Conservation (phyloP, 2,797 vertebrate species). For the Epinephelus malabaricus region DNA sequence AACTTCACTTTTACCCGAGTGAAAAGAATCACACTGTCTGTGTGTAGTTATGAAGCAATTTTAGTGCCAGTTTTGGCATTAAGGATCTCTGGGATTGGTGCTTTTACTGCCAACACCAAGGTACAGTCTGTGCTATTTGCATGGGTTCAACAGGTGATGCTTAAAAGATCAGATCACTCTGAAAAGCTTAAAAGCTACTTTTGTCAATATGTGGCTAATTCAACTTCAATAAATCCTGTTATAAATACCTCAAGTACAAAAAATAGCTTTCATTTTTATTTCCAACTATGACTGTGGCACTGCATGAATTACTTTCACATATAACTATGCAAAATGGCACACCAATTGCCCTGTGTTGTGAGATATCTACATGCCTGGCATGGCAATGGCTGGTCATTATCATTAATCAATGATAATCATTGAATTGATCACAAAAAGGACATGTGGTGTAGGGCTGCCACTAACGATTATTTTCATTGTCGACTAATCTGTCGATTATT, state of each 20-base stretch:
- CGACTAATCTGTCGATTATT: too few relatives aligned
- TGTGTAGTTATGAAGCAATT: constrained; percentile 38
- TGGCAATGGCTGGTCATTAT: background rate
- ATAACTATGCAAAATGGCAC: background rate
- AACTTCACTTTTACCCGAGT: constrained; percentile 42
- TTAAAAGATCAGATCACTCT: constrained; percentile 28
- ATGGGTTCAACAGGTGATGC: constrained; percentile 36
- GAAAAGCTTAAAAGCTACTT: constrained; percentile 13
- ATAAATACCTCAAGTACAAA: constrained; percentile 2
- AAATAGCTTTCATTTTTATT: background rate
- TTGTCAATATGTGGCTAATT: constrained; percentile 28
- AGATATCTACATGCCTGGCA: background rate
- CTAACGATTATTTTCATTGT: too few relatives aligned
- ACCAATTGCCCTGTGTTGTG: too few relatives aligned
- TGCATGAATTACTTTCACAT: too few relatives aligned
- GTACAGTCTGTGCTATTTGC: constrained; percentile 23
- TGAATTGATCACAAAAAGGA: background rate
- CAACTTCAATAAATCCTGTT: constrained; percentile 18
- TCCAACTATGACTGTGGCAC: background rate
- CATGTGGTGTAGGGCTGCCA: background rate
- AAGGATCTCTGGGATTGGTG: constrained; percentile 54
- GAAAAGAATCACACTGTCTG: constrained; percentile 30
- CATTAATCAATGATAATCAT: background rate
- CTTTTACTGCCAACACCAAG: constrained; percentile 26
- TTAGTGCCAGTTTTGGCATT: constrained; percentile 43